Percentiles rank a stretch among this genome's conserved stretches.
Evolutionary conservation across 2,797 vertebrate species (phyloP).

Genomic region (Chelidonichthys spinosus): DNA sequence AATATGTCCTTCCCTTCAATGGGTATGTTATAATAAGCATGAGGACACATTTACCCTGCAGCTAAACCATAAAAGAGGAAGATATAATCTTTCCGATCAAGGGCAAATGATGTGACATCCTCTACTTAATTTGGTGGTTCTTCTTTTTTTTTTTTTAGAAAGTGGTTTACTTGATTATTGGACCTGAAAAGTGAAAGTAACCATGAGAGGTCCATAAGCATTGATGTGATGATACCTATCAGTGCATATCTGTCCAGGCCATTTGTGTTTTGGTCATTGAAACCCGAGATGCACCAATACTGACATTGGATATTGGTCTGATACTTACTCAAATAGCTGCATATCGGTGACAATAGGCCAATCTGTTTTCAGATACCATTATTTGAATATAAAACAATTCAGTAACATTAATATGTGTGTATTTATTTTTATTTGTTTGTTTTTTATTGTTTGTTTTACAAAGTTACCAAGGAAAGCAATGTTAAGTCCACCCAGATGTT

Average conservation of each 20-base stretch:
- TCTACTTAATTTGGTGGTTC: background rate
- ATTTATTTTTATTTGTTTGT: background rate
- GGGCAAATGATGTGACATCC: background rate
- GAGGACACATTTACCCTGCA: constrained; percentile 23
- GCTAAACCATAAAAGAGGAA: background rate
- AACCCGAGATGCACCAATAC: background rate
- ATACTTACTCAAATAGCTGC: background rate
- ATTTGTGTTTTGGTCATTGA: background rate
- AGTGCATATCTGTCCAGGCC: background rate
- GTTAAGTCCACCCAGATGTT: background rate
- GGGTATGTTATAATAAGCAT: constrained; percentile 13
- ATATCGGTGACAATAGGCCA: background rate
- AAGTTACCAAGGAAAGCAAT: background rate
- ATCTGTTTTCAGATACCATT: background rate
- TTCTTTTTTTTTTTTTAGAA: background rate
- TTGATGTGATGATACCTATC: too few species aligned
- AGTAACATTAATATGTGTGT: background rate
- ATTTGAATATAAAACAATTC: background rate
- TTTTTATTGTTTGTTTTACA: background rate
- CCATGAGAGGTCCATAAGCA: background rate
- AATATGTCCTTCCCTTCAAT: constrained; percentile 17
- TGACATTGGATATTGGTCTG: background rate
- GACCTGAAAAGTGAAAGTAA: background rate
- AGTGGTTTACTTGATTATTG: background rate
- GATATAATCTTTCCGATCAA: constrained; percentile 10